These are phyloP conservation scores for Tyria jacobaeae DNA, from an alignment of 2,888 invertebrate species.

Conservation along the genomic window DNA sequence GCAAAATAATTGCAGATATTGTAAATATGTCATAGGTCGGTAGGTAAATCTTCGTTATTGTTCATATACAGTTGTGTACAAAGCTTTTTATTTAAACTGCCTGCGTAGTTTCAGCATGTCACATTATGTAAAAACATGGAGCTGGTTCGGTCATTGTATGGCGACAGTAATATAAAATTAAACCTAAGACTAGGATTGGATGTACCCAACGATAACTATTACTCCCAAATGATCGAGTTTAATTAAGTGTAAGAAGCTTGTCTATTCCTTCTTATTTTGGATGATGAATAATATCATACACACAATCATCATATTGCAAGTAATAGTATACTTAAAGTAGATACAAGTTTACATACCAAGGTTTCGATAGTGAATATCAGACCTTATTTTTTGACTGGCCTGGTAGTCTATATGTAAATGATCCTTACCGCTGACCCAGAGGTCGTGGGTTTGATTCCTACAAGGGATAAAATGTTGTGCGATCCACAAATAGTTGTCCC, in stretches of 20 bases:
- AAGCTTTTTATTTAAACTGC: constrained; percentile 35
- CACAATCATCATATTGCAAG: no score
- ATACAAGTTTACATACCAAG: neutral
- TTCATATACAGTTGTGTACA: constrained; percentile 31
- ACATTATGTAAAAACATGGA: constrained; percentile 31
- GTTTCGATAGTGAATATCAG: neutral
- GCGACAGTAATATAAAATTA: constrained; percentile 17
- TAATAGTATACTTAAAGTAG: neutral
- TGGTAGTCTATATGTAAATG: no score
- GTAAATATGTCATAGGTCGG: constrained; percentile 30
- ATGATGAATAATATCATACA: no score
- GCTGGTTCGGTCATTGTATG: constrained; percentile 49
- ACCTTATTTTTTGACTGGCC: no score
- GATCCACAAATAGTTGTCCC: no score
- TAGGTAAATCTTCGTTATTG: neutral
- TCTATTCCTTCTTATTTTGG: no score
- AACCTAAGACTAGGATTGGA: constrained; percentile 12
- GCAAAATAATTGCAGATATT: constrained; percentile 7
- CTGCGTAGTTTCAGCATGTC: constrained; percentile 61
- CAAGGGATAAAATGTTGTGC: no score
- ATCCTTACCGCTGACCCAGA: no score
- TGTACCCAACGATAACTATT: constrained; percentile 9
- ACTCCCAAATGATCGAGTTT: constrained; percentile 11
- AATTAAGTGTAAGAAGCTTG: neutral
- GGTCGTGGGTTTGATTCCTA: no score